phyloP scores from a whole-genome alignment of 2,797 vertebrate genomes.

The Cirrhinus mrigala region DNA sequence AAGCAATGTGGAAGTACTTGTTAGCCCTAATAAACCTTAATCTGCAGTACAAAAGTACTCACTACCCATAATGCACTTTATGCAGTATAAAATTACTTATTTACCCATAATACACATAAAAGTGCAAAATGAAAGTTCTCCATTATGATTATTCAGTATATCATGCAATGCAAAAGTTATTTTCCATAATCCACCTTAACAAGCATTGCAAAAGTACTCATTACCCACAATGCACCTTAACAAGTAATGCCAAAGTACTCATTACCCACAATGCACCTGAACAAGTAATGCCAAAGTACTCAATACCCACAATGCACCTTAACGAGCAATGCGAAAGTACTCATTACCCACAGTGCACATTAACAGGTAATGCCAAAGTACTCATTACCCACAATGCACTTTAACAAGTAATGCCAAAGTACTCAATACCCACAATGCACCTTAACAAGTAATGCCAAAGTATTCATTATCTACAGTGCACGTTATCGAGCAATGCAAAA shows the following conservation, averaged over 20 bases:
- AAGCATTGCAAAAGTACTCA: background rate
- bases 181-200: background rate
- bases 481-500: background rate
- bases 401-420: background rate
- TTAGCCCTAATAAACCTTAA: too few relatives aligned
- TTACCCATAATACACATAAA: too few relatives aligned
- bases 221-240: background rate
- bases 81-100: too few relatives aligned
- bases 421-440: background rate
- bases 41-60: too few relatives aligned
- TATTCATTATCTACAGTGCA: background rate
- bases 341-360: background rate
- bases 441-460: background rate
- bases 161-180: background rate
- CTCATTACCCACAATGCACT: too few relatives aligned
- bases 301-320: background rate
- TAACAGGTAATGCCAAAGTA: background rate
- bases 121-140: too few relatives aligned
- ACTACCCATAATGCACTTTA: background rate
- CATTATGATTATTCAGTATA: too few relatives aligned
- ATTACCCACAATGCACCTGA: background rate
- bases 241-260: background rate
- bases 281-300: rapidly evolving
- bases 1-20: too few relatives aligned
- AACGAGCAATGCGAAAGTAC: background rate